These are phyloP conservation scores for Plecotus auritus DNA, from an alignment of 2,113 vertebrate species.

Conservation along the genomic window DNA sequence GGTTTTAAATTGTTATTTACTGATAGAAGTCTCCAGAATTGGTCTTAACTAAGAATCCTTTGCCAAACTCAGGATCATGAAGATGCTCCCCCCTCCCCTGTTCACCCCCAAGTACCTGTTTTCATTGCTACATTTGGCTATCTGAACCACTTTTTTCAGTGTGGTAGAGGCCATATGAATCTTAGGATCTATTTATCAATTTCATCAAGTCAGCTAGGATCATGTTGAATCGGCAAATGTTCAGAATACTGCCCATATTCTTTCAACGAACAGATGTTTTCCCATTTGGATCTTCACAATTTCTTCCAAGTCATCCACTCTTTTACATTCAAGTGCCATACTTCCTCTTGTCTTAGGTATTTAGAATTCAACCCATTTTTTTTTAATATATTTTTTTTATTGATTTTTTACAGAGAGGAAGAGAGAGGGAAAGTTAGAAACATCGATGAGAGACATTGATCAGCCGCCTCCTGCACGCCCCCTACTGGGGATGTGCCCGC, in stretches of 20 bases:
- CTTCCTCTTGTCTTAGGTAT: not conserved
- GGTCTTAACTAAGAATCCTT: not conserved
- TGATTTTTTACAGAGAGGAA: too few relatives aligned
- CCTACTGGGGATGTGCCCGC: too few relatives aligned
- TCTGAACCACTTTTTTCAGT: not conserved
- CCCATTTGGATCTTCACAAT: not conserved
- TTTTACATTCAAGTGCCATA: not conserved
- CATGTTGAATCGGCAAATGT: not conserved
- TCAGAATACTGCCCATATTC: not conserved
- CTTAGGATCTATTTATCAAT: not conserved
- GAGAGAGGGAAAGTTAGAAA: too few relatives aligned
- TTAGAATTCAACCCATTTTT: not conserved
- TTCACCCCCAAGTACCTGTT: not conserved
- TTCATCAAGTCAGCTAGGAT: not conserved
- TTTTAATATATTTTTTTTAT: not conserved
- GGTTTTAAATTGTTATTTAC: not conserved
- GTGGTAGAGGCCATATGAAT: not conserved
- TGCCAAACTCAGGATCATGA: not conserved
- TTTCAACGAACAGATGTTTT: not conserved
- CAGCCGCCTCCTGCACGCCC: too few relatives aligned
- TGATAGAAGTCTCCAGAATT: not conserved
- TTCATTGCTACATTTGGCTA: not conserved
- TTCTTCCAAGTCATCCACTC: not conserved
- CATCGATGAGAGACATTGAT: too few relatives aligned
- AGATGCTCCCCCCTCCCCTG: not conserved